Evolutionary conservation across 2,113 vertebrate genomes (phyloP), one percentile per base, ranked within the genome.

Genomic region (Falcunculus frontatus): DNA sequence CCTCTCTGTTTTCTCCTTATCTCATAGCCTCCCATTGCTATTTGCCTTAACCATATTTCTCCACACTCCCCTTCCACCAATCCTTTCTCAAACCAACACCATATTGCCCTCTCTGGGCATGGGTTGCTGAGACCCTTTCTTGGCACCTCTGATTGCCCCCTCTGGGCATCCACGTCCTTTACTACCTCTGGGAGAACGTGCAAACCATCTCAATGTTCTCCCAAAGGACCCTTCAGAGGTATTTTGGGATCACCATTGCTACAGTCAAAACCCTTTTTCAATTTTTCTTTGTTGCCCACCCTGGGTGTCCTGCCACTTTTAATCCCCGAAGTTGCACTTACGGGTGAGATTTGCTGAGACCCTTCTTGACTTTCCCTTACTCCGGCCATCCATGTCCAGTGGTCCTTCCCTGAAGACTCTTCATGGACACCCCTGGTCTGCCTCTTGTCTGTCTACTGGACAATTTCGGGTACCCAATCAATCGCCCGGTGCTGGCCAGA

Each of bases 11-110:
- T n/a, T 47, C 16, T 20, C n/a, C 52, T 21, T 27, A 33, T 20
- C 63, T 37, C 33, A 30, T 1, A 2, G 4, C 8, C 13, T 13
- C 14, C n/a, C 0, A 0, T 27, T 68, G 8, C 19, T 50, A 1
- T 41, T 82, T 69, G 35, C 53, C 35, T n/a, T 41, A 2, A 18
- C 3, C 7, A 9, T 11, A 29, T n/a, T 59, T 69, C 15, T 82
- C 11, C 25, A 18, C 23, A 9, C 9, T 27, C 4, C 64, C 23
- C 42, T 47, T 22, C 0, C 1, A 41, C 7, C n/a, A 49, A 18
- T 18, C 35, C 15, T 59, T 49, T 8, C 44, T 35, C 53, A 59
- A 69, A 69, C 5, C 13, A 68, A 2, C 22, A 33, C 10, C 46
- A 47, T 22, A 35, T 35, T 35, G n/a, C 22, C 56, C n/a, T 15